phyloP scores from a whole-genome alignment of 2,797 vertebrate genomes.

The Falco biarmicus region DNA sequence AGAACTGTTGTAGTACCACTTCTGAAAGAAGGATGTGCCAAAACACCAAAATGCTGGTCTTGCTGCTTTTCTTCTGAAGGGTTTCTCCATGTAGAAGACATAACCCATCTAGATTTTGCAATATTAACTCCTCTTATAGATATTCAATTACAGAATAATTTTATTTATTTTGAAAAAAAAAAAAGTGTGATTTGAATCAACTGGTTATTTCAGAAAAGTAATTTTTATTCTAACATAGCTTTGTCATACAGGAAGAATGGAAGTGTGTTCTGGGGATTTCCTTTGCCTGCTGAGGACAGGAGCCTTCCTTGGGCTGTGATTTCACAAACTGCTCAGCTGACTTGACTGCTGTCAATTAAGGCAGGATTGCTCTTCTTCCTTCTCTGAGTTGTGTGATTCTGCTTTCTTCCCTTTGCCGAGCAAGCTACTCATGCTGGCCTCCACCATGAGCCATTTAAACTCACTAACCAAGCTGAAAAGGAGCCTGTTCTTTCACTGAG shows the following conservation, averaged over 20 bases:
- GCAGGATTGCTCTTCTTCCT: not conserved
- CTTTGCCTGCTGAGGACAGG: not conserved
- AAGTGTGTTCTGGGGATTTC: not conserved
- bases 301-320: not conserved
- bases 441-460: not conserved
- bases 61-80: not conserved
- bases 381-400: not conserved
- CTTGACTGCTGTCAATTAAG: not conserved
- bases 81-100: not conserved
- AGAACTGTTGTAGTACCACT: not conserved
- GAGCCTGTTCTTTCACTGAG: not conserved
- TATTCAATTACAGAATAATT: not conserved
- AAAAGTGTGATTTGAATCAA: not conserved
- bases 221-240: not conserved
- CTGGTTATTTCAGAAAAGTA: not conserved
- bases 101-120: not conserved
- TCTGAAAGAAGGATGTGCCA: not conserved
- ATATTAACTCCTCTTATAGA: not conserved
- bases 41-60: not conserved
- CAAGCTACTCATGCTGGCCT: not conserved
- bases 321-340: not conserved
- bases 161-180: not conserved
- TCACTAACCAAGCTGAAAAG: not conserved
- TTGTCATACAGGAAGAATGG: not conserved
- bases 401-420: not conserved